Conservation (phyloP, 1,140 invertebrate genomes). For the Littorina saxatilis region DNA sequence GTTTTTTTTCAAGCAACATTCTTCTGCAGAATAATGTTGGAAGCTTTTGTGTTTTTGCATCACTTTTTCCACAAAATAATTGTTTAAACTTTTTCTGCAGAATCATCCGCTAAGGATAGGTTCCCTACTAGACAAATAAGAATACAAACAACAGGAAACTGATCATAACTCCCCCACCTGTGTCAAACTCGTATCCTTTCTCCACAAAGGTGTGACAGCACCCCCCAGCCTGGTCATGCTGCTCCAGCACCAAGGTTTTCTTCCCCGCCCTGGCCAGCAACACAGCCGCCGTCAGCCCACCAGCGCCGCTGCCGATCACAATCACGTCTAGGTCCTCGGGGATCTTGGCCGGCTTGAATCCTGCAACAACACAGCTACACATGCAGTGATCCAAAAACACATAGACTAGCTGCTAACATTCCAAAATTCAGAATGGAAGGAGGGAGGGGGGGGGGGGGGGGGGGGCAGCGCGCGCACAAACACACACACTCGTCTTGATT, state of each 20-base stretch:
- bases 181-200: conserved; percentile 76
- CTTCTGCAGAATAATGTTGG: too few species aligned
- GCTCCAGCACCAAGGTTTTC: conserved; percentile 74
- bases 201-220: conserved; percentile 72
- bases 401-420: not conserved
- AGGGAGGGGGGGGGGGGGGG: not conserved
- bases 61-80: too few species aligned
- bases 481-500: not conserved
- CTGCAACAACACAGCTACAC: conserved; percentile 45
- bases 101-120: too few species aligned
- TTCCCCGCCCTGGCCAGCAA: conserved; percentile 71
- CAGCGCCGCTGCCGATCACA: conserved; percentile 75
- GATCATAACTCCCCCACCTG: conserved; percentile 68
- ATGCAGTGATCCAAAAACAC: not conserved
- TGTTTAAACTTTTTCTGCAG: too few species aligned
- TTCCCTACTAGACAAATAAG: too few species aligned
- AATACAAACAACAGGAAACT: conserved; percentile 3
- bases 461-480: not conserved
- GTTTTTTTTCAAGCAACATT: too few species aligned
- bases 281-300: conserved; percentile 71
- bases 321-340: conserved; percentile 74
- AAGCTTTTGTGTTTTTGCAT: too few species aligned
- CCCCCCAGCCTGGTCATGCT: conserved; percentile 74
- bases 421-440: not conserved
- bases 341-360: conserved; percentile 60